Base-by-base conservation (phyloP, 2,113 vertebrate species). In the Meles meles region DNA sequence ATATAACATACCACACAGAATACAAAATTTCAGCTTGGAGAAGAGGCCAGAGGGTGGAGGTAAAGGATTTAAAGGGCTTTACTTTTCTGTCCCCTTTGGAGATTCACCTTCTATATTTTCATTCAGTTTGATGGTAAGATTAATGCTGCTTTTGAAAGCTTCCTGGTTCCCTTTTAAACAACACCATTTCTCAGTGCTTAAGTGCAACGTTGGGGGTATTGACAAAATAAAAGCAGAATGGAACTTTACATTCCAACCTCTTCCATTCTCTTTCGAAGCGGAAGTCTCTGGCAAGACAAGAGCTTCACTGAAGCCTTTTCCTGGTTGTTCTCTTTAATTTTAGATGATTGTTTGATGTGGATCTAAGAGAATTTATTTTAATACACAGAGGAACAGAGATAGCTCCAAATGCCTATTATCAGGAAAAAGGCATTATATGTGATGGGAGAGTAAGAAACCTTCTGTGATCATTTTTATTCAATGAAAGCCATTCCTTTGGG, bases 401-500 rank as follows among this genome's bases (percentile, higher is more conserved):
- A 94, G 34, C 42, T 92, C 55, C 76, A 87, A 97, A 65, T 77
- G 44, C 63, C 69, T 83, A 61, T 83, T 76, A 88, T 86, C 63
- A 81, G 89, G 83, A 11, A n/a, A 69, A 72, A 76, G 82, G 65
- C 85, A 93, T 96, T 92, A 81, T 97, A 65, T 86, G 52, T 72
- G 86, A 90, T 84, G 15, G 77, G 72, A 94, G 88, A 84, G 77
- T 85, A 93, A 88, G 91, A 84, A 98, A 82, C 20, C 31, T 86
- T 93, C 93, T 93, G 88, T 82, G 93, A 97, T 93, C 85, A 89
- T 97, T 97, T 97, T 95, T 80, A 94, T 96, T 97, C 97, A 98
- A 97, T 96, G 97, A 98, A 97, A 97, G 94, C 82, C 97, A 97
- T 98, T 94, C 93, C 95, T 97, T 89, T 95, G 93, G 97, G 96